Conservation (phyloP, 2,888 invertebrate genomes). For the Idaea biselata region DNA sequence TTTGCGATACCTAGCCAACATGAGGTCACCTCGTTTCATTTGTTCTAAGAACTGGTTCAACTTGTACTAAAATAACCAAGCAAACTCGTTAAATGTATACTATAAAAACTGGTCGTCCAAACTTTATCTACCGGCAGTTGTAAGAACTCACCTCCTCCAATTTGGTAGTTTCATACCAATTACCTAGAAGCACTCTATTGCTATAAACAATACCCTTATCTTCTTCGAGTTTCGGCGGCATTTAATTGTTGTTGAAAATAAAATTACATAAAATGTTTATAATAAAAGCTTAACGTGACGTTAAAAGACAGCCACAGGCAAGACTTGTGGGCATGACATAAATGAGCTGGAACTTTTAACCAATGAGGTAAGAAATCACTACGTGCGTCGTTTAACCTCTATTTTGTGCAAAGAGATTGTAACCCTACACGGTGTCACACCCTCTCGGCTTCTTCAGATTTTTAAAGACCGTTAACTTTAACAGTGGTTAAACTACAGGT, state of each 20-base stretch:
- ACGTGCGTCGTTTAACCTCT: too few relatives aligned
- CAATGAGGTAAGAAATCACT: too few relatives aligned
- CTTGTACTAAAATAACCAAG: constrained; percentile 51
- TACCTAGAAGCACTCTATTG: constrained; percentile 65
- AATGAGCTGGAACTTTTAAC: too few relatives aligned
- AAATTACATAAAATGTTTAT: background rate
- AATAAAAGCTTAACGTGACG: background rate
- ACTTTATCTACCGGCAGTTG: constrained; percentile 12
- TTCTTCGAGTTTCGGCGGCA: constrained; percentile 44
- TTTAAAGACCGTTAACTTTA: too few relatives aligned
- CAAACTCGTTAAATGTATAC: constrained; percentile 13
- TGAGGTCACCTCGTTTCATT: constrained; percentile 69
- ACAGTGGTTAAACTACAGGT: too few relatives aligned
- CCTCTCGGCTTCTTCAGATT: too few relatives aligned
- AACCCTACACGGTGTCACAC: too few relatives aligned
- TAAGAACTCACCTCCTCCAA: constrained; percentile 60
- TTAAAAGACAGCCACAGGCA: background rate
- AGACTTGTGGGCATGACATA: too few relatives aligned
- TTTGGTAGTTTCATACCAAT: constrained; percentile 71
- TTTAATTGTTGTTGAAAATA: constrained; percentile 22
- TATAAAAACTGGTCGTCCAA: constrained; percentile 17
- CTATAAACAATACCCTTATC: constrained; percentile 68
- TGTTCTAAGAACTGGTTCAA: constrained; percentile 62
- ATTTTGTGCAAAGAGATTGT: too few relatives aligned
- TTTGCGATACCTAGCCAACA: constrained; percentile 66